Percentiles rank a stretch among this genome's conserved stretches.
Evolutionary conservation across 2,888 invertebrate genomes (phyloP).

Genomic region (Slavum lentiscoides): DNA sequence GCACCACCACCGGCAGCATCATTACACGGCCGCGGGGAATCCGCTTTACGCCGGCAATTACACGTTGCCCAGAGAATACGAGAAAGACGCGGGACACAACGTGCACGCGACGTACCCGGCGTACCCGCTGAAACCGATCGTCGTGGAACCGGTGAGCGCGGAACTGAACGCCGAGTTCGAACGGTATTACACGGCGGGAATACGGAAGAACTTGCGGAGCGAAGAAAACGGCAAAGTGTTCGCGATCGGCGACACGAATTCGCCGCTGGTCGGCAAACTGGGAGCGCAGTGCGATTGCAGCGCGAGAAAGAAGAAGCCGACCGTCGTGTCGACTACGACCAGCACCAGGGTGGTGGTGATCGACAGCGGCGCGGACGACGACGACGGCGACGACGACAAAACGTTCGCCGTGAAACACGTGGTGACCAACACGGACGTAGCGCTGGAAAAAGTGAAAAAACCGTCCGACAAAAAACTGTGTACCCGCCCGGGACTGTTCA

Average conservation of each 20-base stretch:
- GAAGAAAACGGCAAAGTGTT: conserved; percentile 39
- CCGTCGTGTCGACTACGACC: conserved; percentile 37
- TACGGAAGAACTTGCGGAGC: conserved; percentile 20
- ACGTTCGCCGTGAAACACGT: conserved; percentile 11
- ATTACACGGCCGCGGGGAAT: conserved; percentile 7
- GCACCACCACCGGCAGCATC: not conserved
- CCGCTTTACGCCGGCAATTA: not conserved
- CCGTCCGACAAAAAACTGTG: conserved; percentile 57
- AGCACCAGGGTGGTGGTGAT: conserved; percentile 8
- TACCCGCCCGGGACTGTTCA: conserved; percentile 64
- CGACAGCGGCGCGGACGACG: conserved; percentile 37
- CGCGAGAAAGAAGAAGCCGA: conserved; percentile 56
- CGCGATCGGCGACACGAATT: conserved; percentile 10
- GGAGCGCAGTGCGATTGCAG: conserved; percentile 76
- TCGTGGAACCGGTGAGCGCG: conserved; percentile 39
- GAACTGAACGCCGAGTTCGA: conserved; percentile 43
- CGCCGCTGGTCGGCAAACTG: conserved; percentile 69
- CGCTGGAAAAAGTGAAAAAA: conserved; percentile 33
- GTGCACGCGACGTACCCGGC: conserved; percentile 8
- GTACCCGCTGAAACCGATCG: conserved; percentile 28
- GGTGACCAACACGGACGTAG: conserved; percentile 24
- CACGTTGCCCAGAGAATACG: conserved; percentile 39
- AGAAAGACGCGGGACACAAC: conserved; percentile 26
- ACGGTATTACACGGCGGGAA: conserved; percentile 32
- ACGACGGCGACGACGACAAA: conserved; percentile 36